Conservation (phyloP, 2,113 vertebrate genomes). For the Stigmatopora nigra region DNA sequence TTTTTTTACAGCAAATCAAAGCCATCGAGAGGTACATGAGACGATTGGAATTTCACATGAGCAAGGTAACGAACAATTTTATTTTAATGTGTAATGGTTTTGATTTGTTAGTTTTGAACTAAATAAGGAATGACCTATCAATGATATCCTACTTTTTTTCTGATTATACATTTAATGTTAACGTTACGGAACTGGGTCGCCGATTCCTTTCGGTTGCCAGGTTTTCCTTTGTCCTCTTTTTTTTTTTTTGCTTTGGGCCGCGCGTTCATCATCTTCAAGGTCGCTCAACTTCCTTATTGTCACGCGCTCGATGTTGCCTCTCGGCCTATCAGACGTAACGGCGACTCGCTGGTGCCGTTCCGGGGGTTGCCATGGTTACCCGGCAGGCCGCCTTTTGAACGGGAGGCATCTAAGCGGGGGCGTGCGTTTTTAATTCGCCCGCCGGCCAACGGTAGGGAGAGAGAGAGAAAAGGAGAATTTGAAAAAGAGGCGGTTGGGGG, state of each 20-base stretch:
- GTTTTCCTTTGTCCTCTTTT: slow-evolving; percentile 2
- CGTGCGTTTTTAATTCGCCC: slow-evolving; percentile 27
- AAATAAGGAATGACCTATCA: no score
- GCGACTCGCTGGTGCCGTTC: slow-evolving; percentile 35
- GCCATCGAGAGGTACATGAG: slow-evolving; percentile 90
- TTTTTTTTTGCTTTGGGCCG: slow-evolving; percentile 14
- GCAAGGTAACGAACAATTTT: slow-evolving; percentile 77
- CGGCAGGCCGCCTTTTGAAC: slow-evolving; percentile 33
- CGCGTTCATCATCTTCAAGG: slow-evolving; percentile 30
- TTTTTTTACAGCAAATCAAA: slow-evolving; percentile 90
- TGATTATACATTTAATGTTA: no score
- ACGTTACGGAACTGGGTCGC: not conserved
- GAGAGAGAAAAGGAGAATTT: not conserved
- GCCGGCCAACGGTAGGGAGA: slow-evolving; percentile 1
- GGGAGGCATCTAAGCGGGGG: slow-evolving; percentile 24
- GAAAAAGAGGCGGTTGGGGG: not conserved
- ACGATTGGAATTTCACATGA: slow-evolving; percentile 96
- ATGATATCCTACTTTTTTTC: no score
- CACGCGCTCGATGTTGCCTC: slow-evolving; percentile 24
- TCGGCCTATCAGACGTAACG: slow-evolving; percentile 50
- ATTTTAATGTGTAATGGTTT: not conserved
- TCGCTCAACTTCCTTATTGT: slow-evolving; percentile 20
- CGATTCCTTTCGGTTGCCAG: slow-evolving; percentile 4
- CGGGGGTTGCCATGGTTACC: slow-evolving; percentile 65
- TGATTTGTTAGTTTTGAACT: no score